Evolutionary conservation across 2,113 vertebrate species (phyloP), one percentile per base, ranked within the genome.

Genomic region (Gallinago media): DNA sequence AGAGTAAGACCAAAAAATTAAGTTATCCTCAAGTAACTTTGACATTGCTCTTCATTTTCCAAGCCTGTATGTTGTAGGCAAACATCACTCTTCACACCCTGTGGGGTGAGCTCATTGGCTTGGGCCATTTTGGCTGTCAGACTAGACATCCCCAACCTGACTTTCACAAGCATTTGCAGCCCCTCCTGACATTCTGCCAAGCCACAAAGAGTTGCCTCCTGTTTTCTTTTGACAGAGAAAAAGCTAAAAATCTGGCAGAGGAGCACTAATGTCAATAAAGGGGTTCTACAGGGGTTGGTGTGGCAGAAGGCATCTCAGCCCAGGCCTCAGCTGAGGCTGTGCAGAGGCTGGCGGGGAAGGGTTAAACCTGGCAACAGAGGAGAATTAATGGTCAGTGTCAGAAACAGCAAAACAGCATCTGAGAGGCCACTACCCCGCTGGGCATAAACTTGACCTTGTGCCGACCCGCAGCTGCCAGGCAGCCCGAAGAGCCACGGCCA

Each of bases 341-440:
- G 42, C 67, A 12, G 34, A 11, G 40, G 8, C 71, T 2, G 81
- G 16, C 4, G 1, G 23, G 46, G 42, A 96, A 92, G 96, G 83
- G 85, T 88, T 94, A 95, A 84, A 85, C 1, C 18, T 9, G 22
- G 58, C 8, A 29, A 61, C 58, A 32, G 74, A 89, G 40, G 50
- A 96, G 93, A 74, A 86, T 82, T 96, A 93, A 92, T 93, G 97
- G 96, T 74, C 86, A 36, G 14, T 96, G 82, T 95, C 91, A 97
- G 88, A 54, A 90, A 77, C 86, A 88, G 89, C 70, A 88, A 94
- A 86, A 85, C 46, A 67, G 79, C 47, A 20, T 76, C 70, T 27
- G 91, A 93, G 80, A 97, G 74, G 82, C 91, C 95, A 76, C 50
- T 38, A 22, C 59, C 74, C 96, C 4, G 3, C 75, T 38, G 97